Percentiles rank a stretch among this genome's conserved stretches.
phyloP scores from a whole-genome alignment of 2,888 invertebrate species.

The Leptinotarsa peninsularis region DNA sequence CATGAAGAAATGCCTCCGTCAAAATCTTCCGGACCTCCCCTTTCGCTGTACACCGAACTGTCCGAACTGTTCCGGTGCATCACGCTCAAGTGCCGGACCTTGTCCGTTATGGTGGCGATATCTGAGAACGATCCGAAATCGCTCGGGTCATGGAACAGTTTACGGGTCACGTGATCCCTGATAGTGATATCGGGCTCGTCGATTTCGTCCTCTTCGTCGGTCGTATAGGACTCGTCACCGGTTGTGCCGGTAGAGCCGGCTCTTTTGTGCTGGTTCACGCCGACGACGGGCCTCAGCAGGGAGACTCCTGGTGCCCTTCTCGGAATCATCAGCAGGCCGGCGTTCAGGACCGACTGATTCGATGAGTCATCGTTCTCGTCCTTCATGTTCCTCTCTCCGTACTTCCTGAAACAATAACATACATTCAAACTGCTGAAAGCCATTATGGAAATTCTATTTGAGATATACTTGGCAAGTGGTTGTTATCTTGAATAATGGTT shows the following conservation, averaged over 20 bases:
- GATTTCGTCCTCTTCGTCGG: conserved; percentile 68
- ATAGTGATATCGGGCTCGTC: conserved; percentile 67
- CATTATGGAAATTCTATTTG: background rate
- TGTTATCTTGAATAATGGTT: background rate
- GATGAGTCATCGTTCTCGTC: conserved; percentile 32
- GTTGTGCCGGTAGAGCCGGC: conserved; percentile 62
- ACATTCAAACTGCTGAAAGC: background rate
- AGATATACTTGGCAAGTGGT: background rate
- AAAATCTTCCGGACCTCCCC: conserved; percentile 43
- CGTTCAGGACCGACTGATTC: conserved; percentile 46
- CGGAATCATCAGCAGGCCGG: conserved; percentile 56
- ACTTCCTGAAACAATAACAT: conserved; percentile 18
- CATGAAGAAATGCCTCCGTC: conserved; percentile 27
- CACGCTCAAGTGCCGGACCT: conserved; percentile 48
- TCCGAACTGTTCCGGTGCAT: conserved; percentile 63
- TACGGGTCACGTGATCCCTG: conserved; percentile 65
- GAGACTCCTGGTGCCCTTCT: conserved; percentile 36
- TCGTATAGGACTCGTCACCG: conserved; percentile 70
- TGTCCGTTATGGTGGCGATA: conserved; percentile 62
- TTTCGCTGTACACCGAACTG: conserved; percentile 54
- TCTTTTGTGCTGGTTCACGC: conserved; percentile 30
- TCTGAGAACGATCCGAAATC: conserved; percentile 60
- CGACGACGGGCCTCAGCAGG: conserved; percentile 23
- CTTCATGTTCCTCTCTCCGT: conserved; percentile 23
- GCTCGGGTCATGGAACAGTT: conserved; percentile 62